Evolutionary conservation across 2,888 invertebrate species (phyloP), one percentile per base, ranked within the genome.

Genomic region (Eilema griseolum): DNA sequence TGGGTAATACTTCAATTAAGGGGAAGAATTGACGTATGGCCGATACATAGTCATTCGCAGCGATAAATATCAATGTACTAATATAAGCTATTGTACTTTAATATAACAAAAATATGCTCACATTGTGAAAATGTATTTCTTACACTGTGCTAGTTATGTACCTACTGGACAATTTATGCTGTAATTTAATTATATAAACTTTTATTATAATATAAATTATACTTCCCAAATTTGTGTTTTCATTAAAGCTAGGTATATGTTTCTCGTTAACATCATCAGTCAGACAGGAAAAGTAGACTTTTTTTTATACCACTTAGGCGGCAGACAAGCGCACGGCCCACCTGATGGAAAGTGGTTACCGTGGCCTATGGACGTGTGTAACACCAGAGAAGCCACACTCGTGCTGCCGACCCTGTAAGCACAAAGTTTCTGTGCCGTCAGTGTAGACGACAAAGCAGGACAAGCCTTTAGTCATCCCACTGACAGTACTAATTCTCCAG

Each of bases 131-230:
- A 88, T 91, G 90, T 93, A 93, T 91, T 93, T 93, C 90, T 83
- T 88, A 94, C 95, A 95, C 95, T 91, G 78, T 81, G 94, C 94
- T 95, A 94, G 93, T 76, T 90, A 92, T 92, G 90, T 91, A 89
- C 88, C 88, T 92, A 94, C 89, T 91, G 87, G 91, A 90, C 90
- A 92, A 85, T 85, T 89, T 89, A 91, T 90, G 94, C 95, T 93
- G 90, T 95, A 91, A 93, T 93, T 93, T 94, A 93, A 93, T 89
- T 93, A 93, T 93, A 87, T 92, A 85, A 93, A 93, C 90, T 94
- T 95, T 95, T 95, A 95, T 93, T 95, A 82, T 78, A 78, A 82
- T 83, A 95, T 92, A 95, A 94, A 93, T 93, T 94, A 95, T 95
- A 95, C 95, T 95, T 95, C 95, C 92, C 86, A 91, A 85, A 85